A percentile compares a stretch with the other conserved stretches of the same genome.
Evolutionary conservation across 1,140 invertebrate species (phyloP).

Genomic region (Dysdera silvatica): DNA sequence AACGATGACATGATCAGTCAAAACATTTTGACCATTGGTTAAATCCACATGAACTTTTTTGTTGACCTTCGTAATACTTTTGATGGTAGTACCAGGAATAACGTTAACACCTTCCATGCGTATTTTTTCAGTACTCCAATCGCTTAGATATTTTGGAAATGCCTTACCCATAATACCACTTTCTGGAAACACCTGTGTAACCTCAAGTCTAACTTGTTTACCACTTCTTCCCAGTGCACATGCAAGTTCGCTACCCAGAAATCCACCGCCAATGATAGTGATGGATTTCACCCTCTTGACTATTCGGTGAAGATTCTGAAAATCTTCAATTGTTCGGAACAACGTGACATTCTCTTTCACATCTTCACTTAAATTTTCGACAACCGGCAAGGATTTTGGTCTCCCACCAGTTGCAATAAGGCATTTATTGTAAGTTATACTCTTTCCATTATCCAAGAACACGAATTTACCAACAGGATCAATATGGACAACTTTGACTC

Average conservation of each 20-base stretch:
- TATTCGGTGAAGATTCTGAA: constrained; percentile 44
- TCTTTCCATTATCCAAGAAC: constrained; percentile 60
- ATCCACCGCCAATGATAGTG: constrained; percentile 78
- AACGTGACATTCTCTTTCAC: constrained; percentile 59
- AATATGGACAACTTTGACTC: constrained; percentile 64
- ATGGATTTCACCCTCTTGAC: constrained; percentile 54
- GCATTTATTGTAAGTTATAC: constrained; percentile 76
- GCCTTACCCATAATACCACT: constrained; percentile 69
- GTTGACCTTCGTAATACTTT: constrained; percentile 47
- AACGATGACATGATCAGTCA: constrained; percentile 66
- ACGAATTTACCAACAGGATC: constrained; percentile 61
- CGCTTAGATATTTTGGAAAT: constrained; percentile 73
- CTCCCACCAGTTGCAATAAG: constrained; percentile 76
- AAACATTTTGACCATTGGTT: constrained; percentile 55
- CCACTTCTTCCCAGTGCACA: constrained; percentile 64
- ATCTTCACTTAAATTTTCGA: constrained; percentile 54
- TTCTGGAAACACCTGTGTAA: constrained; percentile 72
- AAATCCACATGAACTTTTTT: constrained; percentile 49
- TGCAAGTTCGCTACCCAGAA: constrained; percentile 84
- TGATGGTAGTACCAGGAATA: constrained; percentile 52
- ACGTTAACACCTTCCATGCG: constrained; percentile 58
- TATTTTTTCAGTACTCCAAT: constrained; percentile 70
- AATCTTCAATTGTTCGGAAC: constrained; percentile 53
- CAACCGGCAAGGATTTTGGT: constrained; percentile 62
- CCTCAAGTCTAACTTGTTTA: constrained; percentile 44